Conservation (phyloP, 2,888 invertebrate genomes). For the Leuctra nigra region DNA sequence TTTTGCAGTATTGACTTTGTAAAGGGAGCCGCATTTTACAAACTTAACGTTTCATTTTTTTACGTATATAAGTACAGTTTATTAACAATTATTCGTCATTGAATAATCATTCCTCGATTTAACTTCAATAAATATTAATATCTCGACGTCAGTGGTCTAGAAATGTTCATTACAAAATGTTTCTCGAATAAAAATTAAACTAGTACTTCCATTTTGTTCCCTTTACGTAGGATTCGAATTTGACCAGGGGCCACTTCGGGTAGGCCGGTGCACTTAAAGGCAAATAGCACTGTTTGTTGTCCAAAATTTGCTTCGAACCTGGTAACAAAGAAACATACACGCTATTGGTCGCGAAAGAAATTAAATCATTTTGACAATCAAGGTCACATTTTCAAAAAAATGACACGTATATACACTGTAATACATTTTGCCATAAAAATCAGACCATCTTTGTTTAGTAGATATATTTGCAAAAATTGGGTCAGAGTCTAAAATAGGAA, state of each 20-base stretch:
- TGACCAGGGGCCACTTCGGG: conserved; percentile 59
- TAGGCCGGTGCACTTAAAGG: conserved; percentile 61
- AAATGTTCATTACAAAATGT: neutral
- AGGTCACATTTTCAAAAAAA: too few relatives aligned
- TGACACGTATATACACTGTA: too few relatives aligned
- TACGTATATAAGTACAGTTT: neutral
- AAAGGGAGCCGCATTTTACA: conserved; percentile 5
- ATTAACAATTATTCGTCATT: neutral
- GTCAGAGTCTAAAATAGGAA: too few relatives aligned
- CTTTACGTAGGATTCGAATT: conserved; percentile 58
- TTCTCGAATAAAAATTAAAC: conserved; percentile 38
- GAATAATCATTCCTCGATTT: too few relatives aligned
- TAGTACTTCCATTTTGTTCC: conserved; percentile 63
- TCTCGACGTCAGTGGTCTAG: neutral
- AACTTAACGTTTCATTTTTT: neutral
- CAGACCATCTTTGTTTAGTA: too few relatives aligned
- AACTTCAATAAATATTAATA: neutral
- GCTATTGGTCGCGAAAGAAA: too few relatives aligned
- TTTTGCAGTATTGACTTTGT: conserved; percentile 1
- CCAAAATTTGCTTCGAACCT: conserved; percentile 82
- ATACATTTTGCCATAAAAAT: too few relatives aligned
- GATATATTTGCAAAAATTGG: too few relatives aligned
- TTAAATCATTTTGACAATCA: too few relatives aligned
- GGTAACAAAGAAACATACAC: conserved; percentile 30
- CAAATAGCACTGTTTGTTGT: conserved; percentile 69